phyloP scores from a whole-genome alignment of 2,888 invertebrate genomes.

The Calameuta filiformis region DNA sequence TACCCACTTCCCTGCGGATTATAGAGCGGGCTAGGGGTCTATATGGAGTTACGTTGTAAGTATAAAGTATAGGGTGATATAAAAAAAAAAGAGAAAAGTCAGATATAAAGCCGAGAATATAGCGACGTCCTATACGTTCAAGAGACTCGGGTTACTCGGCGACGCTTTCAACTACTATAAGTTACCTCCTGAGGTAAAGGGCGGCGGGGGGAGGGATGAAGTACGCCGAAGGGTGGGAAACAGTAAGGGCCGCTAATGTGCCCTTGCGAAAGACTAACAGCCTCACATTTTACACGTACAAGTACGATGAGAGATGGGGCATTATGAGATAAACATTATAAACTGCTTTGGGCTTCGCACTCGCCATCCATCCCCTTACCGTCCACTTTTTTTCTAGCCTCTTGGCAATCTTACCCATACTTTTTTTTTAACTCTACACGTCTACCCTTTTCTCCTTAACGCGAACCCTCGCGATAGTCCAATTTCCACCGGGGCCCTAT shows the following conservation, averaged over 20 bases:
- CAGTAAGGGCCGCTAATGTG: constrained; percentile 27
- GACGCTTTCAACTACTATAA: neutral
- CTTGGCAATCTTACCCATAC: neutral
- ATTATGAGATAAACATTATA: constrained; percentile 43
- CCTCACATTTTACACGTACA: constrained; percentile 32
- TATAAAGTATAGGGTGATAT: constrained; percentile 24
- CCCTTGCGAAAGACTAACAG: constrained; percentile 33
- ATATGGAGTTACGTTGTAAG: constrained; percentile 26
- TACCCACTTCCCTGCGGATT: constrained; percentile 32
- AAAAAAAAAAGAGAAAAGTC: constrained; percentile 11
- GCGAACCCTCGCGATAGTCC: neutral
- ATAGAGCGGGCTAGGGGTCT: constrained; percentile 18
- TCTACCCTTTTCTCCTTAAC: neutral
- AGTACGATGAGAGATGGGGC: constrained; percentile 29
- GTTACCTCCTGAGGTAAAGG: neutral
- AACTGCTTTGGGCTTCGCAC: constrained; percentile 27
- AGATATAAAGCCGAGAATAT: neutral
- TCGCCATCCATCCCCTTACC: neutral
- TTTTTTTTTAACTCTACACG: neutral
- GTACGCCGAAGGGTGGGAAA: neutral
- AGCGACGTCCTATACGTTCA: neutral
- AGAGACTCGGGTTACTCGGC: neutral
- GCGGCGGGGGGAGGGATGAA: neutral
- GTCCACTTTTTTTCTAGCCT: neutral
- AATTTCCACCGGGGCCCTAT: neutral